These are phyloP conservation scores for Lota lota DNA, from an alignment of 2,113 vertebrate species.

Conservation along the genomic window DNA sequence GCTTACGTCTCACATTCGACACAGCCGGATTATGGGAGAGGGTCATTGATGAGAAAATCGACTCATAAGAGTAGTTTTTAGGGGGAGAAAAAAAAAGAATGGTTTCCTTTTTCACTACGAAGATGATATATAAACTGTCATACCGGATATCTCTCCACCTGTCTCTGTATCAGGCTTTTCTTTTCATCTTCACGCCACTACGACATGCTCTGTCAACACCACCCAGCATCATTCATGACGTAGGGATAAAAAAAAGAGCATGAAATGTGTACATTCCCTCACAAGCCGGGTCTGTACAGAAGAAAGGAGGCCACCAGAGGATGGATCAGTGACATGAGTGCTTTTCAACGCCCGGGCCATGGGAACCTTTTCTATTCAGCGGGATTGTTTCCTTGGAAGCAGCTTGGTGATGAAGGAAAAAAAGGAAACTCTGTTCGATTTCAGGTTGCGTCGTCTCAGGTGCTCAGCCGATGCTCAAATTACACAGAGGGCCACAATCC, in stretches of 20 bases:
- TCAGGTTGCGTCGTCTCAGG: constrained; percentile 41
- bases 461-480: constrained; percentile 53
- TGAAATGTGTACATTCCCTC: constrained; percentile 23
- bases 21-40: constrained; percentile 58
- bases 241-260: constrained; percentile 5
- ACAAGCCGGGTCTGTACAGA: constrained; percentile 5
- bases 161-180: constrained; percentile 18
- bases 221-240: constrained; percentile 1
- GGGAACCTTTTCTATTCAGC: not conserved
- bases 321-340: not conserved
- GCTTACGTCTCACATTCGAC: constrained; percentile 57
- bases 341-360: not conserved
- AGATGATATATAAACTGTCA: not conserved
- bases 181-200: constrained; percentile 16
- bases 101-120: constrained; percentile 12
- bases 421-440: constrained; percentile 38
- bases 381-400: constrained; percentile 28
- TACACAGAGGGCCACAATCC: constrained; percentile 43
- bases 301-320: constrained; percentile 5
- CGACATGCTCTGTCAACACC: constrained; percentile 31
- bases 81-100: constrained; percentile 23
- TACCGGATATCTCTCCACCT: constrained; percentile 1
- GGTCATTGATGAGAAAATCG: constrained; percentile 37
- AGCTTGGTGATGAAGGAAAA: constrained; percentile 22
- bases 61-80: not conserved